Evolutionary conservation across 2,797 vertebrate genomes (phyloP), one percentile per base, ranked within the genome.

Genomic region (Mormyrops attenuatus): DNA sequence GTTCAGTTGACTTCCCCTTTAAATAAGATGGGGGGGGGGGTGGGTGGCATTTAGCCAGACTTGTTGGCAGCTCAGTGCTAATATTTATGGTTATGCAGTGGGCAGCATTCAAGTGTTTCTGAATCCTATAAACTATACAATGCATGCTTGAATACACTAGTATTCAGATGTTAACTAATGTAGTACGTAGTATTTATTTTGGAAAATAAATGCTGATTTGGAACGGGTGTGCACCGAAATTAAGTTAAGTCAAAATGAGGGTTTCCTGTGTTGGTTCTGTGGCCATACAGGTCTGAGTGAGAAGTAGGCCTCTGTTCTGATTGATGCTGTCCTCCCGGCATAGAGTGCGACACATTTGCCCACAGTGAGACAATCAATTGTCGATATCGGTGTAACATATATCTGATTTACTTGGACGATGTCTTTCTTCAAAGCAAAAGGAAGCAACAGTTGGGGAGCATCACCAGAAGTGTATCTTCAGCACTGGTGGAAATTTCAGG

Each of bases 21-120:
- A 44, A 85, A 50, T 85, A 50, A 11, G n/a, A 47, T 5, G 17
- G 7, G 5, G 20, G 6, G 69, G 9, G 63, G 30, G 4, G 13
- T 2, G 20, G n/a, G 17, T 26, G 80, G 80, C n/a, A 85, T 50
- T 49, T 22, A 47, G 80, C 41, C 80, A 85, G 20, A 6, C 44
- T 26, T 85, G 44, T 50, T 44, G 47, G 80, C 80, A 50, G 20
- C 47, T 47, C 17, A 50, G 47, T 47, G 80, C 80, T 50, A 26
- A 47, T 85, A 50, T 85, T 85, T 49, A 85, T 85, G n/a, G 44
- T 85, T 85, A 85, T 85, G 80, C 41, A 44, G 80, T 50, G 41
- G 47, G 47, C n/a, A 85, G 44, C 80, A n/a, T 85, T 85, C 15
- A 85, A 85, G 41, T 22, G 47, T 44, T 47, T 85, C 20, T 47